These are phyloP conservation scores for Sciurus niger DNA, from an alignment of 2,113 vertebrate species.

Conservation along the genomic window DNA sequence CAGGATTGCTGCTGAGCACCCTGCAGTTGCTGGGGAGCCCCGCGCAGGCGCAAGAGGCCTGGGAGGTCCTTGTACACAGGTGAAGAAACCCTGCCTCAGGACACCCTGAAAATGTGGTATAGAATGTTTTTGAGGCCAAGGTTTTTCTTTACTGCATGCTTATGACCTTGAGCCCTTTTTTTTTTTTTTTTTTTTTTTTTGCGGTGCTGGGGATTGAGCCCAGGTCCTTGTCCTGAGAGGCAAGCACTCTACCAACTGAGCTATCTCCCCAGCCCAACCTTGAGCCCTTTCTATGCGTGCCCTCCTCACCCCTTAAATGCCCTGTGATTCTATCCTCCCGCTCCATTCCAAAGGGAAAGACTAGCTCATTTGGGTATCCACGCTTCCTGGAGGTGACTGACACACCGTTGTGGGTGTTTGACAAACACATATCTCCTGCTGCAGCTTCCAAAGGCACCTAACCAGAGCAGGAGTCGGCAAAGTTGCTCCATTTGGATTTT, in stretches of 20 bases:
- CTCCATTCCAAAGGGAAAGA: background rate
- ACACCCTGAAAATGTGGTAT: background rate
- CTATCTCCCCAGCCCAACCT: too few species aligned
- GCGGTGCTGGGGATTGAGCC: too few species aligned
- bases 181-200: too few species aligned
- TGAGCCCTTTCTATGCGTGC: background rate
- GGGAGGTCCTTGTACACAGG: background rate
- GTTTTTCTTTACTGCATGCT: background rate
- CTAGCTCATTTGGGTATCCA: accelerated
- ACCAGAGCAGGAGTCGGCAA: background rate
- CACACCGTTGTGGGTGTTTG: accelerated
- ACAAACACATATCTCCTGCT: background rate
- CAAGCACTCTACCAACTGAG: too few species aligned
- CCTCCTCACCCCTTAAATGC: too few species aligned
- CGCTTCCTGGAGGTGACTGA: background rate
- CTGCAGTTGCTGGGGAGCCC: accelerated
- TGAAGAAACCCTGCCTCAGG: background rate
- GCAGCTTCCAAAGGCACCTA: background rate
- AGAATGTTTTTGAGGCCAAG: background rate
- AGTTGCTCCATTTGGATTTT: background rate
- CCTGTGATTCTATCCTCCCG: background rate
- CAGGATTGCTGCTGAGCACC: background rate
- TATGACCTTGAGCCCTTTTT: background rate
- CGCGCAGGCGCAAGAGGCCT: background rate
- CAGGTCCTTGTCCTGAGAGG: too few species aligned